These are phyloP conservation scores for Beris morrisii DNA, from an alignment of 2,888 invertebrate species.

Conservation along the genomic window DNA sequence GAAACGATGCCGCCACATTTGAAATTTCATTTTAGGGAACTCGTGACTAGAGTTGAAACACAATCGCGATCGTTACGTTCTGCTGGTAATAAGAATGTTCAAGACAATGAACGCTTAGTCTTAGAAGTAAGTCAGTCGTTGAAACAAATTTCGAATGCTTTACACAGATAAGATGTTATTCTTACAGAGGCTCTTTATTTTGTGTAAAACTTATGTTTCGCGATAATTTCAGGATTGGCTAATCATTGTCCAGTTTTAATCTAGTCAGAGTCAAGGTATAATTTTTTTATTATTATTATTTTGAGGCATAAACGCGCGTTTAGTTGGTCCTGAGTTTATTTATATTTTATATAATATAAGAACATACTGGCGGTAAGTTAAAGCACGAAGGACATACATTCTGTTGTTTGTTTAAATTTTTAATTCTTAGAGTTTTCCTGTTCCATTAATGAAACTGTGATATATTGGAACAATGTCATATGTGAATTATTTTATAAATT, in stretches of 20 bases:
- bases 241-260: constrained; percentile 12
- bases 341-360: not conserved
- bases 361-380: not conserved
- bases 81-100: constrained; percentile 69
- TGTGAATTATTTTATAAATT: constrained; percentile 1
- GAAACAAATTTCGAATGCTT: constrained; percentile 56
- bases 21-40: constrained; percentile 82
- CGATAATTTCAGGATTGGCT: not conserved
- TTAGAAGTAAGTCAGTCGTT: constrained; percentile 64
- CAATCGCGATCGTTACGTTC: constrained; percentile 70
- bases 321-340: not conserved
- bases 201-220: not conserved
- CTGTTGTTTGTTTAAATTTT: not conserved
- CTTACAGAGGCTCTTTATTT: not conserved
- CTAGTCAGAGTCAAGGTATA: constrained; percentile 3
- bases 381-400: not conserved
- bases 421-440: constrained; percentile 3
- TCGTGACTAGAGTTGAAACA: constrained; percentile 69
- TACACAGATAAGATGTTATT: constrained; percentile 53
- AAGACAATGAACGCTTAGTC: constrained; percentile 68
- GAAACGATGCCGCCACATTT: constrained; percentile 79
- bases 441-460: constrained; percentile 33
- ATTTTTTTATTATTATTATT: not conserved
- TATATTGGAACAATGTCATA: constrained; percentile 28
- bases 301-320: not conserved